Conservation (phyloP, 2,888 invertebrate genomes). For the Archaeoteleia sp. region DNA sequence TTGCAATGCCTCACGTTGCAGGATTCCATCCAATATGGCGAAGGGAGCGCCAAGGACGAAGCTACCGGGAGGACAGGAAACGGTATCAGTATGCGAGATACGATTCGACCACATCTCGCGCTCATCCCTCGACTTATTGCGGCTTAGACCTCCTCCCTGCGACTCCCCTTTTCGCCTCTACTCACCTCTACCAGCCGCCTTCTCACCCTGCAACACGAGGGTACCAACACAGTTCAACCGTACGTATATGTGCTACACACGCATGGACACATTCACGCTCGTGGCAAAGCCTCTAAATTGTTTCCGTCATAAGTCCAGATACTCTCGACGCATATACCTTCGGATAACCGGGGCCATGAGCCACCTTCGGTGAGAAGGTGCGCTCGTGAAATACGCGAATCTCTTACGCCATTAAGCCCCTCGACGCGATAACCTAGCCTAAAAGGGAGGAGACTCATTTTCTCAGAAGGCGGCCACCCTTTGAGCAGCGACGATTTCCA, state of each 20-base stretch:
- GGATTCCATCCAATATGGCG: slow-evolving; percentile 33
- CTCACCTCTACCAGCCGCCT: slow-evolving; percentile 39
- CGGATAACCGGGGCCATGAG: slow-evolving; percentile 65
- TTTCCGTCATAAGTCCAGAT: slow-evolving; percentile 75
- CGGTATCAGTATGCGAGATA: slow-evolving; percentile 74
- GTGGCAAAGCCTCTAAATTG: slow-evolving; percentile 73
- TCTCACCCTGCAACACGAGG: slow-evolving; percentile 42
- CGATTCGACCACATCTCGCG: slow-evolving; percentile 74
- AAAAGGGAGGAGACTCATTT: slow-evolving; percentile 36
- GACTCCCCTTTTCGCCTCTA: slow-evolving; percentile 40
- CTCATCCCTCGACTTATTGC: slow-evolving; percentile 76
- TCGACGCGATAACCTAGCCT: slow-evolving; percentile 26
- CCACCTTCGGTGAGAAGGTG: slow-evolving; percentile 56
- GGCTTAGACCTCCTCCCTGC: slow-evolving; percentile 68
- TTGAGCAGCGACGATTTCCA: slow-evolving; percentile 41
- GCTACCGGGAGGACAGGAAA: slow-evolving; percentile 56
- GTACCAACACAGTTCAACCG: slow-evolving; percentile 47
- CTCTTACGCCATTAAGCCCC: slow-evolving; percentile 67
- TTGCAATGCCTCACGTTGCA: slow-evolving; percentile 11
- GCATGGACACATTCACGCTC: slow-evolving; percentile 41
- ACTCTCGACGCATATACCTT: slow-evolving; percentile 70
- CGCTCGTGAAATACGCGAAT: slow-evolving; percentile 66
- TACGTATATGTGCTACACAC: slow-evolving; percentile 58
- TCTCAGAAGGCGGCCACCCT: slow-evolving; percentile 32
- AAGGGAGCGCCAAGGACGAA: slow-evolving; percentile 25